These are phyloP conservation scores for Cerceris ruficornis DNA, from an alignment of 2,888 invertebrate genomes.

Conservation along the genomic window DNA sequence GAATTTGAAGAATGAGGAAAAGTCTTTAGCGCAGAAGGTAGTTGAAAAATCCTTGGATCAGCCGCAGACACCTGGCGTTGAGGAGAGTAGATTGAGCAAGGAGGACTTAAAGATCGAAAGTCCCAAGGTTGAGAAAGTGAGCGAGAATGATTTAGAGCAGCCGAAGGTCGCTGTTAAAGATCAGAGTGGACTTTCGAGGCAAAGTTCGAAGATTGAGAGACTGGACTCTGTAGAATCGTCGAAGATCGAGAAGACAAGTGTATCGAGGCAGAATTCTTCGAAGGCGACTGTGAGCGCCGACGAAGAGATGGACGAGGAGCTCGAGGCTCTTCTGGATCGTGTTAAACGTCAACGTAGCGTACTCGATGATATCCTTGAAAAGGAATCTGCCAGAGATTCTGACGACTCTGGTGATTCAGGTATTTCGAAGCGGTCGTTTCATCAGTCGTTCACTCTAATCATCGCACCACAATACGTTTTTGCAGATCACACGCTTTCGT, in stretches of 20 bases:
- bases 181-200: slow-evolving; percentile 44
- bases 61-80: slow-evolving; percentile 53
- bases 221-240: slow-evolving; percentile 41
- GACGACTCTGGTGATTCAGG: slow-evolving; percentile 40
- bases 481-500: slow-evolving; percentile 8
- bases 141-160: slow-evolving; percentile 25
- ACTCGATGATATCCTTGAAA: slow-evolving; percentile 87
- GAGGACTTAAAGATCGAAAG: slow-evolving; percentile 40
- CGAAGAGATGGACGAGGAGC: slow-evolving; percentile 84
- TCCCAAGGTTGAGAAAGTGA: background rate
- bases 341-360: slow-evolving; percentile 88
- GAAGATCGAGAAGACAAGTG: slow-evolving; percentile 35
- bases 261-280: slow-evolving; percentile 53
- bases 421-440: too few relatives aligned
- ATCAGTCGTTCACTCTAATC: background rate
- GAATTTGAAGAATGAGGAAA: slow-evolving; percentile 44
- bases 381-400: slow-evolving; percentile 82
- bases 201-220: slow-evolving; percentile 52
- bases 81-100: slow-evolving; percentile 55
- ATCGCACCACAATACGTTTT: slow-evolving; percentile 13
- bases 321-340: slow-evolving; percentile 86
- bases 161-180: slow-evolving; percentile 30
- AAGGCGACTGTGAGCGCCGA: slow-evolving; percentile 77
- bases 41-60: slow-evolving; percentile 54
- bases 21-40: slow-evolving; percentile 36